phyloP scores from a whole-genome alignment of 2,113 vertebrate species.

The Chionodraco myersi region DNA sequence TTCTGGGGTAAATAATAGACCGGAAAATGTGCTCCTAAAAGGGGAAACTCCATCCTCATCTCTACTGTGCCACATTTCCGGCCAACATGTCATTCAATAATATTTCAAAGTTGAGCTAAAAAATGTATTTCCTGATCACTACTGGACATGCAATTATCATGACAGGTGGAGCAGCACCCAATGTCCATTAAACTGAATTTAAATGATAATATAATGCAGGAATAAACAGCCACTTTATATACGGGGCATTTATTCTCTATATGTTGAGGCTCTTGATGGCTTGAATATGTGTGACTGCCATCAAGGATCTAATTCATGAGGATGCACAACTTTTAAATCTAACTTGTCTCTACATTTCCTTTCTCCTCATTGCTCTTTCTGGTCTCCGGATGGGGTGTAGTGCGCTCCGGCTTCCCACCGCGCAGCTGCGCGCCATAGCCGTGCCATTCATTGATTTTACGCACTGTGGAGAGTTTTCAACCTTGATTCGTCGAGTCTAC shows the following conservation, averaged over 20 bases:
- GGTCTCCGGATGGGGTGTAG: slow-evolving; percentile 24
- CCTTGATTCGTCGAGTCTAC: background rate
- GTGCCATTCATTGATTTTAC: slow-evolving; percentile 19
- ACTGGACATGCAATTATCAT: slow-evolving; percentile 16
- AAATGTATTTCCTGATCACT: slow-evolving; percentile 36
- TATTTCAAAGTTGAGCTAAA: background rate
- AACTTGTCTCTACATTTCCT: slow-evolving; percentile 14
- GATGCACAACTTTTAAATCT: background rate
- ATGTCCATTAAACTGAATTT: background rate
- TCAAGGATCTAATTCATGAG: background rate
- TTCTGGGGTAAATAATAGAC: background rate
- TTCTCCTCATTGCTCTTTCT: background rate
- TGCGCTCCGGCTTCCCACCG: background rate
- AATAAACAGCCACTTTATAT: background rate
- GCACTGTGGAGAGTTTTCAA: background rate
- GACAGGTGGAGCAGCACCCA: background rate
- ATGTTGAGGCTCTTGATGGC: background rate
- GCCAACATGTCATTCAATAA: background rate
- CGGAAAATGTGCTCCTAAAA: background rate
- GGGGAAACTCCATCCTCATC: no score
- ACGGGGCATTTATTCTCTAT: background rate
- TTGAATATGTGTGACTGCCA: background rate
- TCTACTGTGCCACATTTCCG: no score
- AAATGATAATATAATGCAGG: background rate
- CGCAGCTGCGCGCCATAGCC: background rate